Conservation (phyloP, 1,140 invertebrate species). For the Apis cerana region DNA sequence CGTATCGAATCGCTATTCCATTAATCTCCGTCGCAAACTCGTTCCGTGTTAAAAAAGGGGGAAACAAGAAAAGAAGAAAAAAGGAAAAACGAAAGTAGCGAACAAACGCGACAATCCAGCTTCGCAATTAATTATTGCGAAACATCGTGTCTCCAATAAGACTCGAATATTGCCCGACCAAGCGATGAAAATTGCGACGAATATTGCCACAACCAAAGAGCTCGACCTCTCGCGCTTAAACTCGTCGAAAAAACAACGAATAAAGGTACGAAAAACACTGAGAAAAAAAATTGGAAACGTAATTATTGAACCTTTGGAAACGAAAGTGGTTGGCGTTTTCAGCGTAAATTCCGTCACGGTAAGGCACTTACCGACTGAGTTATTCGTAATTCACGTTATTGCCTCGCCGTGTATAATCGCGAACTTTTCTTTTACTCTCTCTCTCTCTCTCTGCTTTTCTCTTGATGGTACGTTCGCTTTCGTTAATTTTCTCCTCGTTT, state of each 20-base stretch:
- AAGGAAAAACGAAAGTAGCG: background rate
- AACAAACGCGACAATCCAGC: background rate
- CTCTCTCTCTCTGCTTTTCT: background rate
- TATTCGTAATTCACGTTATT: slow-evolving; percentile 15
- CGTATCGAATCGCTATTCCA: slow-evolving; percentile 13
- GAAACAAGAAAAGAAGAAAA: background rate
- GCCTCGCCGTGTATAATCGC: slow-evolving; percentile 3
- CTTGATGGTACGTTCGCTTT: background rate
- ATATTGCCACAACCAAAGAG: background rate
- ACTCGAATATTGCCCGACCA: slow-evolving; percentile 29
- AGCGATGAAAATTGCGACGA: background rate
- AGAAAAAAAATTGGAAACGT: slow-evolving; percentile 10
- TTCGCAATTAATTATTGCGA: slow-evolving; percentile 32
- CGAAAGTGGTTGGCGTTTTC: background rate
- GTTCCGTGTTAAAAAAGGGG: too few species aligned
- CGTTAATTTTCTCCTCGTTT: slow-evolving; percentile 4
- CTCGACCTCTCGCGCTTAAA: too few species aligned
- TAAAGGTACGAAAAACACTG: background rate
- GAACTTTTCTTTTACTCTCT: background rate
- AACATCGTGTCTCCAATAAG: background rate
- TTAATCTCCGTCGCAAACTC: slow-evolving; percentile 16
- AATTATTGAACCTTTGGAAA: slow-evolving; percentile 4
- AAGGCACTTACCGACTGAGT: background rate
- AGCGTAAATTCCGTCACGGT: slow-evolving; percentile 11
- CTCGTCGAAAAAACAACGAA: background rate